Evolutionary conservation across 2,113 vertebrate genomes (phyloP).

Genomic region (Pluvianellus socialis): DNA sequence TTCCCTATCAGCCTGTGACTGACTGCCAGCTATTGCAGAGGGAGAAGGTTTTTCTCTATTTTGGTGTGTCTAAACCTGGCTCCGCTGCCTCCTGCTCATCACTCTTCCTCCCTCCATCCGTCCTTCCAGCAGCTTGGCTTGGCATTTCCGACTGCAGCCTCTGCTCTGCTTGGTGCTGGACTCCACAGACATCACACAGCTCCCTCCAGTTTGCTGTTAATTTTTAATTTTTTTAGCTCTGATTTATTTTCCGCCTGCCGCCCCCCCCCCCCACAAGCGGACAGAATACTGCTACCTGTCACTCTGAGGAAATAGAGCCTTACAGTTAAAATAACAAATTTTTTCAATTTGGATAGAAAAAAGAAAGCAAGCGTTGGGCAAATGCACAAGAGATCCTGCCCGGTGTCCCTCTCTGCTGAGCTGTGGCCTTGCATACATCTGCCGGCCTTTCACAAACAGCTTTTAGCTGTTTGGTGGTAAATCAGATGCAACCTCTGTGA

Average conservation of each 20-base stretch:
- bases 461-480: not conserved
- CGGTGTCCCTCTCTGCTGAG: not conserved
- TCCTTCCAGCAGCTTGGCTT: not conserved
- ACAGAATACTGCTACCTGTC: not conserved
- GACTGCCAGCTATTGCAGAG: not conserved
- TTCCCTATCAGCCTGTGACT: not conserved
- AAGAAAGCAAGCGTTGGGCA: not conserved
- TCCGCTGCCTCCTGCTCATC: not conserved
- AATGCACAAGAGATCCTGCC: not conserved
- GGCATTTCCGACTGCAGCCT: not conserved
- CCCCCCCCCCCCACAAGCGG: no score
- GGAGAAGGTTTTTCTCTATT: not conserved
- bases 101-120: not conserved
- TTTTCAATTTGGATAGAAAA: not conserved
- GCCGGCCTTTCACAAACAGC: not conserved
- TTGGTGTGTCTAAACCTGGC: not conserved
- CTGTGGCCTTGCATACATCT: not conserved
- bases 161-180: fast-evolving
- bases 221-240: no score
- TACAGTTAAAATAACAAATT: not conserved
- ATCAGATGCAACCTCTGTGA: not conserved
- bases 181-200: not conserved
- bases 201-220: not conserved
- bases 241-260: fast-evolving
- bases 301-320: not conserved